Evolutionary conservation across 2,113 vertebrate genomes (phyloP).

Genomic region (Amphiprion percula): DNA sequence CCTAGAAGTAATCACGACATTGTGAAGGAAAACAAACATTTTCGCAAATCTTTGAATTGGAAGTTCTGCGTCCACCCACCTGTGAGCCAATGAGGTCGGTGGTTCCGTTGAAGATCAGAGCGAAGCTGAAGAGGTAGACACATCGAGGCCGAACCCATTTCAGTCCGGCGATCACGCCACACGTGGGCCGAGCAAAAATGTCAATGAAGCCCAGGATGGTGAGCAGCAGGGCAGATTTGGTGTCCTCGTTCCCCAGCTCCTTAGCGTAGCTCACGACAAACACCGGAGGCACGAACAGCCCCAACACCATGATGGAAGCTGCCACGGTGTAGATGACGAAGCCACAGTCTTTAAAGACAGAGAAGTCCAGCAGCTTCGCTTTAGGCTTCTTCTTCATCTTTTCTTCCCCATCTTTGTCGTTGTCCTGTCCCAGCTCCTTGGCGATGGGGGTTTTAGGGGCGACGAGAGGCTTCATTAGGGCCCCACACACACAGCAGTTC

Average conservation of each 20-base stretch:
- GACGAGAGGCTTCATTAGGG: constrained; percentile 91
- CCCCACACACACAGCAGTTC: constrained; percentile 95
- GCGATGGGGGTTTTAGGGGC: constrained; percentile 67
- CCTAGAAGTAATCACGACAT: constrained; percentile 36
- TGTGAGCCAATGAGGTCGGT: constrained; percentile 92
- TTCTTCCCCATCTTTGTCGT: neutral
- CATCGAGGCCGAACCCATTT: constrained; percentile 91
- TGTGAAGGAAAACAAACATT: neutral
- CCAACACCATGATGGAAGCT: constrained; percentile 95
- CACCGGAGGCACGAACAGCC: constrained; percentile 95
- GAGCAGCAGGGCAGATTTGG: constrained; percentile 91
- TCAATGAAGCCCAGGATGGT: constrained; percentile 94
- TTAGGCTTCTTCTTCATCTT: constrained; percentile 56
- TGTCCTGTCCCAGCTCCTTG: neutral
- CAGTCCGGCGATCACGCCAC: constrained; percentile 90
- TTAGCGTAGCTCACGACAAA: constrained; percentile 97
- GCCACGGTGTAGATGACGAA: constrained; percentile 92
- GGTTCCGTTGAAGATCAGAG: constrained; percentile 94
- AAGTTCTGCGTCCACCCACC: constrained; percentile 33
- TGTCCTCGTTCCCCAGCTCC: constrained; percentile 90
- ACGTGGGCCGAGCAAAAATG: constrained; percentile 93
- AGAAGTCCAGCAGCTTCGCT: constrained; percentile 91
- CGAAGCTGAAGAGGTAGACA: constrained; percentile 94
- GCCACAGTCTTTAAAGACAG: constrained; percentile 91
- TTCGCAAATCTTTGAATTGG: too few relatives aligned